These are phyloP conservation scores for Tetragonula carbonaria DNA, from an alignment of 2,888 invertebrate species.

Conservation along the genomic window DNA sequence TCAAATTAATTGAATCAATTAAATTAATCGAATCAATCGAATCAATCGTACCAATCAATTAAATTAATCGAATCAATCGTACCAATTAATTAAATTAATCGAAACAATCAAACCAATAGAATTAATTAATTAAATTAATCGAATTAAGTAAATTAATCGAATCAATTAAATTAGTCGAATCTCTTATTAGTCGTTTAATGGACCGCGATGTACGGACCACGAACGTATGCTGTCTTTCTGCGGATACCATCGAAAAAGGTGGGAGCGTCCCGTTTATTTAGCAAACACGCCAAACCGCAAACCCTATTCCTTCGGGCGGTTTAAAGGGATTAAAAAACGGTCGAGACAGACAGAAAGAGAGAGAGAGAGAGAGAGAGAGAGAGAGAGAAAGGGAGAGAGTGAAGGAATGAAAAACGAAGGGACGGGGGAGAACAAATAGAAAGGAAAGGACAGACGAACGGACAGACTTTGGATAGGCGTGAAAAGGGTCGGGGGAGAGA, in stretches of 20 bases:
- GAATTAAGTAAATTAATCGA: no score
- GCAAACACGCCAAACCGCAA: constrained; percentile 74
- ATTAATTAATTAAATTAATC: no score
- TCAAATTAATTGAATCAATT: no score
- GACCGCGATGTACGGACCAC: constrained; percentile 72
- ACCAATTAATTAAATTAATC: no score
- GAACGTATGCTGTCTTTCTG: constrained; percentile 65
- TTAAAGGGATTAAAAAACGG: constrained; percentile 65
- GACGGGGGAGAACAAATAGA: neutral
- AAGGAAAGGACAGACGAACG: neutral
- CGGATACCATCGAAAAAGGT: constrained; percentile 72
- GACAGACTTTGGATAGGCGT: neutral
- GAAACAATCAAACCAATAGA: no score
- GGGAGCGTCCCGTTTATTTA: constrained; percentile 72
- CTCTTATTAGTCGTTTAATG: constrained; percentile 76
- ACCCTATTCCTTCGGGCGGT: constrained; percentile 70
- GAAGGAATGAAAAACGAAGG: neutral
- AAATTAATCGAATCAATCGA: no score
- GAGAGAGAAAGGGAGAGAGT: neutral
- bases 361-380: neutral
- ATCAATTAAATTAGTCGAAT: no score
- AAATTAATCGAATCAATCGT: no score
- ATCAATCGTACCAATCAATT: no score
- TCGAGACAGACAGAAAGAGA: neutral
- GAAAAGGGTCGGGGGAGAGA: neutral